These are phyloP conservation scores for Tympanuchus pallidicinctus DNA, from an alignment of 2,113 vertebrate species.

Conservation along the genomic window DNA sequence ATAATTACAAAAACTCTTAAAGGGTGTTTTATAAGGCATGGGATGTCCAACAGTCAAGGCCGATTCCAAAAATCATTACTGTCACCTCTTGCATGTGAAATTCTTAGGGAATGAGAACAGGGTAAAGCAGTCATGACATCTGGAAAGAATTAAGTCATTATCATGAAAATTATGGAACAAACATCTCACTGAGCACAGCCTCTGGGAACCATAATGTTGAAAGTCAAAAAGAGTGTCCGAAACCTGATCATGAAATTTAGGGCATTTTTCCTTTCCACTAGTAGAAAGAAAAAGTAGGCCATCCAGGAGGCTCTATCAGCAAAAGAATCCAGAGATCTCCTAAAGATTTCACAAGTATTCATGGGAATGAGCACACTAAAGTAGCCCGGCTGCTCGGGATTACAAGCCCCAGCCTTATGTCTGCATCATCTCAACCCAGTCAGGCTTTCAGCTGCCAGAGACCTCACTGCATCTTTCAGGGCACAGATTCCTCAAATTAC, in stretches of 20 bases:
- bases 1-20: not conserved
- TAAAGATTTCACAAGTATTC: constrained; percentile 50
- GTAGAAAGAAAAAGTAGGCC: not conserved
- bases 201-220: not conserved
- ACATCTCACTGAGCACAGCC: not conserved
- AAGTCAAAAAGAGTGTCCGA: not conserved
- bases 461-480: constrained; percentile 37
- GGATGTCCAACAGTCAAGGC: not conserved
- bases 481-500: constrained; percentile 51
- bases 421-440: constrained; percentile 52
- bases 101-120: not conserved
- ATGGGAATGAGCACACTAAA: constrained; percentile 36
- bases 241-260: not conserved
- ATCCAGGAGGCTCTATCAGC: constrained; percentile 27
- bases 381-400: constrained; percentile 57
- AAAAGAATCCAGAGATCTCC: constrained; percentile 51
- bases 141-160: not conserved
- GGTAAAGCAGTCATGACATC: not conserved
- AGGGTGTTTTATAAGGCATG: not conserved
- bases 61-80: not conserved
- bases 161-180: not conserved
- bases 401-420: constrained; percentile 57
- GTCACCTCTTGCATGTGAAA: not conserved
- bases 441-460: constrained; percentile 40
- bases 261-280: not conserved